A percentile compares a stretch with the other conserved stretches of the same genome.
Conservation (phyloP, 2,797 vertebrate genomes). For the Micromesistius poutassou region DNA sequence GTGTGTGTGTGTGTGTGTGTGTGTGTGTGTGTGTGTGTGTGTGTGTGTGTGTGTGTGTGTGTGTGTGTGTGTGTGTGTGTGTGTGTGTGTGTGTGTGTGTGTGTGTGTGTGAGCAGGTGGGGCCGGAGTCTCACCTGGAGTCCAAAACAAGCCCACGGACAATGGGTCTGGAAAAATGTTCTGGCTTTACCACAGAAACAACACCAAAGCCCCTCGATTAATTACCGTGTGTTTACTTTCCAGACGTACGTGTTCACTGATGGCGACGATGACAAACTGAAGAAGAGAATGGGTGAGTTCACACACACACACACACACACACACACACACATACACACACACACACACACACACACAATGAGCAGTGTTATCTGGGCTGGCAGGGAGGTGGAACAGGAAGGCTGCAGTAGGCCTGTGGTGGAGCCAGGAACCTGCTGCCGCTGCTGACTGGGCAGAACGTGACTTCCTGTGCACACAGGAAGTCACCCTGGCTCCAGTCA, state of each 20-base stretch:
- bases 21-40: neutral
- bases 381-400: neutral
- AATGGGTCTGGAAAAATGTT: constrained; percentile 8
- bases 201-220: neutral
- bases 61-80: too few species aligned
- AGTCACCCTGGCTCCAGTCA: constrained; percentile 39
- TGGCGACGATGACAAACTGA: constrained; percentile 84
- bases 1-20: neutral
- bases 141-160: constrained; percentile 30
- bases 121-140: constrained; percentile 45
- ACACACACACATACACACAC: neutral
- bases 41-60: neutral
- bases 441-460: constrained; percentile 54
- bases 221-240: constrained; percentile 39
- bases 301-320: neutral
- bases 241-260: constrained; percentile 97
- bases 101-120: constrained; percentile 13
- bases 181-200: neutral
- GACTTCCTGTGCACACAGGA: constrained; percentile 53
- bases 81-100: constrained; percentile 3
- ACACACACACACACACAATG: neutral
- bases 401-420: constrained; percentile 30
- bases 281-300: constrained; percentile 85
- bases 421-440: constrained; percentile 42
- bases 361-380: neutral